These are phyloP conservation scores for Caranx melampygus DNA, from an alignment of 2,113 vertebrate genomes.

Conservation along the genomic window DNA sequence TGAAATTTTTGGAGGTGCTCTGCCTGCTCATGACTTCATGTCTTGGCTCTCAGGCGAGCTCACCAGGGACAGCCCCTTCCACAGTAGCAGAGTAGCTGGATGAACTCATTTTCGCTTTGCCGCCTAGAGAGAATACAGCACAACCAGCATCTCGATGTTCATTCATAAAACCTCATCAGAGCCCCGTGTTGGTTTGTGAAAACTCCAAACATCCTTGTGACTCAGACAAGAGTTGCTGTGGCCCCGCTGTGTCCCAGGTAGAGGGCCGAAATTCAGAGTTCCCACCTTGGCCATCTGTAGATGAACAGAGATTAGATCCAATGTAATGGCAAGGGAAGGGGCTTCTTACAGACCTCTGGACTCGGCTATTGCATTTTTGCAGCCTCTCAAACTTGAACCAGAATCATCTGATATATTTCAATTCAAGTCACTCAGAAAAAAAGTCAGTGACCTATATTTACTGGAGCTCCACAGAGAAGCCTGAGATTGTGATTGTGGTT, in stretches of 20 bases:
- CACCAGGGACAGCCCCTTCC: slow-evolving; percentile 55
- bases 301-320: not conserved
- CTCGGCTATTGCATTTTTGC: not conserved
- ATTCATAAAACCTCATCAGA: slow-evolving; percentile 72
- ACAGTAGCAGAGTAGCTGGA: slow-evolving; percentile 77
- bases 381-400: not conserved
- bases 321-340: not conserved
- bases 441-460: too few relatives aligned
- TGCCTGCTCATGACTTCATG: slow-evolving; percentile 63
- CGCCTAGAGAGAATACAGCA: slow-evolving; percentile 41
- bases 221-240: slow-evolving; percentile 33
- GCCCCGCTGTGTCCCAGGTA: slow-evolving; percentile 7
- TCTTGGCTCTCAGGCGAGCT: slow-evolving; percentile 64
- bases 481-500: not conserved
- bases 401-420: too few relatives aligned
- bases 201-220: slow-evolving; percentile 29
- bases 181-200: slow-evolving; percentile 33
- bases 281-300: slow-evolving; percentile 1
- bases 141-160: slow-evolving; percentile 55
- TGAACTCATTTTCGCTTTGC: slow-evolving; percentile 68
- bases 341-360: not conserved
- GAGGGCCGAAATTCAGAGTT: not conserved
- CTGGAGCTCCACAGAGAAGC: too few relatives aligned
- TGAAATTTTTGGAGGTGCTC: slow-evolving; percentile 36
- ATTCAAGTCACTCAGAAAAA: too few relatives aligned